phyloP scores from a whole-genome alignment of 2,797 vertebrate species.

The Crypturellus tataupa region DNA sequence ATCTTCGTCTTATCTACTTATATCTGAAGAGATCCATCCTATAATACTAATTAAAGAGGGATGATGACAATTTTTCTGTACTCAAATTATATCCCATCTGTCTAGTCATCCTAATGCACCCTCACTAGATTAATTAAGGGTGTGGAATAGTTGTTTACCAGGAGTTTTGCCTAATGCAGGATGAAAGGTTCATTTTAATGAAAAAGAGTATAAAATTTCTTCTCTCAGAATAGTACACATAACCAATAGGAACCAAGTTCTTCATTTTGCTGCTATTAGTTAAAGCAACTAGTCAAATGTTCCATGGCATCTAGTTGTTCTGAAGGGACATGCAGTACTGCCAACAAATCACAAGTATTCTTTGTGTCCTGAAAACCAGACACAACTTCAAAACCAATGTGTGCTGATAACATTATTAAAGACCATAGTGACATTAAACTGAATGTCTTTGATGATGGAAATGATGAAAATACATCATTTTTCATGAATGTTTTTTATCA shows the following conservation, averaged over 20 bases:
- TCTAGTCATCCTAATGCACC: constrained; percentile 69
- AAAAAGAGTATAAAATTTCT: constrained; percentile 27
- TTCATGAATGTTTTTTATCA: not conserved
- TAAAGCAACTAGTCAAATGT: not conserved
- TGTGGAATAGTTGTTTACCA: constrained; percentile 64
- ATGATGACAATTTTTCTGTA: constrained; percentile 72
- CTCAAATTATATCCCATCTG: constrained; percentile 76
- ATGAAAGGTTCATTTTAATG: constrained; percentile 65
- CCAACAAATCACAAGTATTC: not conserved
- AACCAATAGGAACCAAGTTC: not conserved
- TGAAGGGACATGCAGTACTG: not conserved
- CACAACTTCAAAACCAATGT: not conserved
- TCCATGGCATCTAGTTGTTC: not conserved
- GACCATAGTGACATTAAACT: not conserved
- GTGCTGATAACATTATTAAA: not conserved
- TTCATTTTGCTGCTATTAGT: not conserved
- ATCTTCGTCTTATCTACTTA: constrained; percentile 81
- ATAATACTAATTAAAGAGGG: constrained; percentile 78
- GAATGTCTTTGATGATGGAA: not conserved
- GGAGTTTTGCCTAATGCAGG: constrained; percentile 60
- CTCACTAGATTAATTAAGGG: constrained; percentile 74
- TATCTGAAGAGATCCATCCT: constrained; percentile 74
- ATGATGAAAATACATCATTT: not conserved
- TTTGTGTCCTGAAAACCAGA: not conserved
- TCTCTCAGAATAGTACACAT: not conserved